Evolutionary conservation across 2,888 invertebrate species (phyloP).

Genomic region (Frankliniella fusca): DNA sequence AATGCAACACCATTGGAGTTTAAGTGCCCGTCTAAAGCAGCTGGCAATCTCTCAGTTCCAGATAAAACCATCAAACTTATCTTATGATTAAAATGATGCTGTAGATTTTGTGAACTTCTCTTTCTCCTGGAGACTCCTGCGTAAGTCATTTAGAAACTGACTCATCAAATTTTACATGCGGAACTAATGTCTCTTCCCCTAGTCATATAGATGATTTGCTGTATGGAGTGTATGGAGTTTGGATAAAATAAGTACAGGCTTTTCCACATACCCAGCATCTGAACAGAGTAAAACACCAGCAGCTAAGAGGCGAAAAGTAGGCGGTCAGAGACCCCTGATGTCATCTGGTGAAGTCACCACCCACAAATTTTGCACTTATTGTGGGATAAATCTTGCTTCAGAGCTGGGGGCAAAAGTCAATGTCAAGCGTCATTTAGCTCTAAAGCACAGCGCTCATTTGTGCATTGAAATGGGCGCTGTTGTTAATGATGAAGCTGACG

Average conservation of each 20-base stretch:
- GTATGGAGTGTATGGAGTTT: not conserved
- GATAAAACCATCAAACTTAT: not conserved
- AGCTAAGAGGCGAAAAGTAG: conserved; percentile 4
- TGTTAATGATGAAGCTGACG: not conserved
- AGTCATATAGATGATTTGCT: not conserved
- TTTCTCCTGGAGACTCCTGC: not conserved
- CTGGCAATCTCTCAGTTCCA: not conserved
- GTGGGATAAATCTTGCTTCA: not conserved
- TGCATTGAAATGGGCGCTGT: not conserved
- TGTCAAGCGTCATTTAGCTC: not conserved
- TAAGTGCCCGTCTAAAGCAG: not conserved
- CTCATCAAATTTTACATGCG: not conserved
- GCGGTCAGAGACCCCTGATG: not conserved
- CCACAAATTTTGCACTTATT: not conserved
- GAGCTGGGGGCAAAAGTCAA: not conserved
- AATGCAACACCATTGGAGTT: not conserved
- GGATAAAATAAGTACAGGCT: no score
- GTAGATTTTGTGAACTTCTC: not conserved
- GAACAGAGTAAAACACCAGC: no score
- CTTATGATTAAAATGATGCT: not conserved
- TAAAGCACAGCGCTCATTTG: not conserved
- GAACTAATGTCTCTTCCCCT: not conserved
- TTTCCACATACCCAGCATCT: no score
- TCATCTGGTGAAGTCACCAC: not conserved
- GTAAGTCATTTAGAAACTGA: not conserved